phyloP scores from a whole-genome alignment of 2,113 vertebrate genomes.

The Pungitius pungitius region DNA sequence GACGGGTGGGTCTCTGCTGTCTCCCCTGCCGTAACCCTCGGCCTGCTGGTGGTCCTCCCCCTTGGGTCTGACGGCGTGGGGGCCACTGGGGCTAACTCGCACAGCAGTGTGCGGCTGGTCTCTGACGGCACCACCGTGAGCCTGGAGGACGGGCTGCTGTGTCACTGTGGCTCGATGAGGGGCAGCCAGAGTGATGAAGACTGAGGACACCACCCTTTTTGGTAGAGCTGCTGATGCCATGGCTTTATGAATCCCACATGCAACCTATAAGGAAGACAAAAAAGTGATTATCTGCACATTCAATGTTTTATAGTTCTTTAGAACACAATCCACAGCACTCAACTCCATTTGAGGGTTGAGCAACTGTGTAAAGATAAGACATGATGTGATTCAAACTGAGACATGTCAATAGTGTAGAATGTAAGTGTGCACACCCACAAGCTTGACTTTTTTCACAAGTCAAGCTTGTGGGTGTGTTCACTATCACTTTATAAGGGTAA shows the following conservation, averaged over 20 bases:
- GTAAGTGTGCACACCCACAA: constrained; percentile 12
- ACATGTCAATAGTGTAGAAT: background rate
- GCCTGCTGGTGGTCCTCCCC: constrained; percentile 29
- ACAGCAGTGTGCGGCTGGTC: constrained; percentile 59
- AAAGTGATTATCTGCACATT: constrained; percentile 1
- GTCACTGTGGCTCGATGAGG: constrained; percentile 79
- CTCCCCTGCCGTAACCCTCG: constrained; percentile 1
- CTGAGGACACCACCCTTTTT: constrained; percentile 88
- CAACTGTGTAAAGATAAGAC: background rate
- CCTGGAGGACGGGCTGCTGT: constrained; percentile 61
- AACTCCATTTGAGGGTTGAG: background rate
- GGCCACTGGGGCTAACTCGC: constrained; percentile 45
- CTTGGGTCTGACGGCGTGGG: constrained; percentile 26
- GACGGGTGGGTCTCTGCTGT: constrained; percentile 26
- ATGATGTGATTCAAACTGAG: background rate
- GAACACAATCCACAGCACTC: background rate
- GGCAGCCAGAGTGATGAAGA: constrained; percentile 90
- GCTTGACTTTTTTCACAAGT: no score
- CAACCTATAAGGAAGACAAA: constrained; percentile 38
- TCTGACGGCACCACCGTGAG: constrained; percentile 42
- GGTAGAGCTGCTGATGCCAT: constrained; percentile 79
- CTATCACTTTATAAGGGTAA: constrained; percentile 27
- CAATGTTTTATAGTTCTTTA: background rate
- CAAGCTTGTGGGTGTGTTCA: constrained; percentile 12
- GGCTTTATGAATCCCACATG: constrained; percentile 26